phyloP scores from a whole-genome alignment of 2,113 vertebrate genomes.

The Dolichallabes microphthalmus region DNA sequence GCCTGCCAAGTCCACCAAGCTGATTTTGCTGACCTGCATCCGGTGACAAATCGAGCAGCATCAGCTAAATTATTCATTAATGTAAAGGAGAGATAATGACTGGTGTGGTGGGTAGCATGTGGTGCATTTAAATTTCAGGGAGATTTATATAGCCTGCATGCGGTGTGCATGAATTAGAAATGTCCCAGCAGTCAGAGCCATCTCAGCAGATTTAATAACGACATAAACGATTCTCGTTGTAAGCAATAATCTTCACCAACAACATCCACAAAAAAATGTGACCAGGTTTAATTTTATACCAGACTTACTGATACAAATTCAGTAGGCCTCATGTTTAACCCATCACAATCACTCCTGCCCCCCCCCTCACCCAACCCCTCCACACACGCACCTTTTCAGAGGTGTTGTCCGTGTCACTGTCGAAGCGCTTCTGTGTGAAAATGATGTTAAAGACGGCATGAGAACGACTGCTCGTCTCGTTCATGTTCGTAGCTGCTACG shows the following conservation, averaged over 20 bases:
- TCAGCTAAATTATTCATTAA: conserved; percentile 32
- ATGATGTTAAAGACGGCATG: conserved; percentile 98
- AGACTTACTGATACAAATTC: neutral
- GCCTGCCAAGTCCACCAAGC: conserved; percentile 93
- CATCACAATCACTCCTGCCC: neutral
- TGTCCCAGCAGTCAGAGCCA: neutral
- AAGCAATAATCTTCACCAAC: neutral
- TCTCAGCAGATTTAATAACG: neutral
- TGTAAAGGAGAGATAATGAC: conserved; percentile 13
- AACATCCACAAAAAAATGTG: neutral
- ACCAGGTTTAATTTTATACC: no score
- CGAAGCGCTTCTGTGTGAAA: conserved; percentile 92
- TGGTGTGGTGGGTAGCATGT: neutral
- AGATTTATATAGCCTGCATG: neutral
- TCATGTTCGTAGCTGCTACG: conserved; percentile 98
- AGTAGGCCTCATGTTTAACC: neutral
- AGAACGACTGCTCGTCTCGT: conserved; percentile 96
- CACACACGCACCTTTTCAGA: conserved; percentile 81
- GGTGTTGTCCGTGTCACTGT: conserved; percentile 82
- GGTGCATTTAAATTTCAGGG: neutral
- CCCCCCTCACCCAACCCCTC: neutral
- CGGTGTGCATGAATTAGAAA: neutral
- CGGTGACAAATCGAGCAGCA: neutral
- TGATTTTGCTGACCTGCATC: conserved; percentile 93
- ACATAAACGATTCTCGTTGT: neutral